Conservation (phyloP, 2,113 vertebrate genomes). For the Theristicus caerulescens region DNA sequence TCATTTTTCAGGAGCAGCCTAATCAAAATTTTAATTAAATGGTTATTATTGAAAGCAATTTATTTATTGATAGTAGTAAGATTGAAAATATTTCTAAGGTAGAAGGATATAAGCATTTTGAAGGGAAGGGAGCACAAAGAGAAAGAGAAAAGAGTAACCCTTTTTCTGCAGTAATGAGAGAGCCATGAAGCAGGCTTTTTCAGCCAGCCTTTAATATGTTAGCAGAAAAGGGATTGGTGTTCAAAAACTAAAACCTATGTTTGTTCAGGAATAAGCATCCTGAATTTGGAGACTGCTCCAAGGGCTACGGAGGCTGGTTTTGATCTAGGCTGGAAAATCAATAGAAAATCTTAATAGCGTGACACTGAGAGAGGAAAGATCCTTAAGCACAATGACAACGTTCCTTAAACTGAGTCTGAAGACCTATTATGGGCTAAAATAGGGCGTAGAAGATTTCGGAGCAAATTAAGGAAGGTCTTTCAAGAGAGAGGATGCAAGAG, state of each 20-base stretch:
- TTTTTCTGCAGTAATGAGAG: neutral
- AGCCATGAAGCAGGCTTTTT: neutral
- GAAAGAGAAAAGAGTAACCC: neutral
- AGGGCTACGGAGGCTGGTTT: neutral
- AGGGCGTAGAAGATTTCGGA: neutral
- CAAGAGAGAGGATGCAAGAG: neutral
- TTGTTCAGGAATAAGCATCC: neutral
- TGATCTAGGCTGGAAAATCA: neutral
- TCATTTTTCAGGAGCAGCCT: neutral
- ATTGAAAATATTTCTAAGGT: neutral
- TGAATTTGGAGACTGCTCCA: neutral
- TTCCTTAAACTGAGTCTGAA: neutral
- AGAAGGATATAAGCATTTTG: neutral
- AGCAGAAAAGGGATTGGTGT: neutral
- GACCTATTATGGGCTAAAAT: neutral
- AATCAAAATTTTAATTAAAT: neutral
- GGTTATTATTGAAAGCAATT: neutral
- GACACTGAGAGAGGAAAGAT: neutral
- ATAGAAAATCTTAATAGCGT: neutral
- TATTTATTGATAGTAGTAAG: neutral
- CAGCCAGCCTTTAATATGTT: neutral
- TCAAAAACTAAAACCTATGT: neutral
- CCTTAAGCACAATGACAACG: neutral
- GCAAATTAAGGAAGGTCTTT: neutral
- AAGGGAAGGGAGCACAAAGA: neutral